These are phyloP conservation scores for Hyles vespertilio DNA, from an alignment of 1,140 invertebrate species.

Conservation along the genomic window DNA sequence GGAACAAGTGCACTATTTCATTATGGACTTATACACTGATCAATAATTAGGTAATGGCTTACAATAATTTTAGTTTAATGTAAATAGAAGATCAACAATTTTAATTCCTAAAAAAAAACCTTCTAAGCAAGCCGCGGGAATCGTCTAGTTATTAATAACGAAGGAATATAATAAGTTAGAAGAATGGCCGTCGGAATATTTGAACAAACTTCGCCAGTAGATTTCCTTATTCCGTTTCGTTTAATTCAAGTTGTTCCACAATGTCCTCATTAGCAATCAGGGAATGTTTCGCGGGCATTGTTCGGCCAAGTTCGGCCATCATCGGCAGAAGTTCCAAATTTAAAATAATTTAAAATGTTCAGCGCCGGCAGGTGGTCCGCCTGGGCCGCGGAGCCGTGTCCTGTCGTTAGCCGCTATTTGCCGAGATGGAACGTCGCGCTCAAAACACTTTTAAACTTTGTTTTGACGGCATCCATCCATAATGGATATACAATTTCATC, in stretches of 20 bases:
- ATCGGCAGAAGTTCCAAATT: conserved; percentile 53
- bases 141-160: conserved; percentile 10
- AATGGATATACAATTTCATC: too few species aligned
- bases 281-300: conserved; percentile 58
- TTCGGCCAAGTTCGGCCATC: conserved; percentile 54
- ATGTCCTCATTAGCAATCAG: conserved; percentile 67
- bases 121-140: neutral
- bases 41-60: too few species aligned
- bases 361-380: conserved; percentile 39
- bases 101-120: too few species aligned
- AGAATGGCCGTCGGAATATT: conserved; percentile 20
- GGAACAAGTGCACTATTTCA: too few species aligned
- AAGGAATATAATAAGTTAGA: conserved; percentile 19
- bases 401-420: conserved; percentile 3
- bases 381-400: conserved; percentile 13
- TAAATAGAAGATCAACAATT: too few species aligned
- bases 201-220: conserved; percentile 23
- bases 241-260: conserved; percentile 55
- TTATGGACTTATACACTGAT: too few species aligned
- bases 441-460: too few species aligned
- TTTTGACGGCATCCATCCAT: too few species aligned
- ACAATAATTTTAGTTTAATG: too few species aligned
- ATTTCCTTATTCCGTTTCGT: conserved; percentile 52
- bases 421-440: too few species aligned
- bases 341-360: conserved; percentile 60